Evolutionary conservation across 2,797 vertebrate species (phyloP), one percentile per base, ranked within the genome.

Genomic region (Knipowitschia caucasica): DNA sequence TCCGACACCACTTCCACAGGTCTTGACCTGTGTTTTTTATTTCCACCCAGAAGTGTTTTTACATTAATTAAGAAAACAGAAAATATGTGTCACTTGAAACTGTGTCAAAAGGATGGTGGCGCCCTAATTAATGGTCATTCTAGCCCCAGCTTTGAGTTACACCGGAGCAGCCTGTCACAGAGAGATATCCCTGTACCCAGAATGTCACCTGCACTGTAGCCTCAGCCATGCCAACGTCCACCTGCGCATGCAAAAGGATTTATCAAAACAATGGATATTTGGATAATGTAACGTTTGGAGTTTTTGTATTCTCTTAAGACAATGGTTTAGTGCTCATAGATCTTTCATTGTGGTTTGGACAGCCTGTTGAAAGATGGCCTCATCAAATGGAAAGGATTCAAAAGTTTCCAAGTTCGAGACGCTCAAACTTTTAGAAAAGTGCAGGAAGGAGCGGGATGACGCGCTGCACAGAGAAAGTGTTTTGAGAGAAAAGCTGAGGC

Each of bases 61-160:
- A 36, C 49, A 79, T 84, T 85, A 85, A 89, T 89, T 84, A 90
- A 77, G 69, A 84, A 86, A 90, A 74, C 60, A 62, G 31, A 78
- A 67, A 75, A 78, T 73, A 60, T 44, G 62, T 81, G 90, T 91
- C 78, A 91, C 77, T 86, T 81, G 89, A 92, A 89, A 87, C 88
- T 18, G 77, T 88, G 85, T 88, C 81, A 86, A 77, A 73, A 64
- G 78, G 71, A 71, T 80, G 73, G 81, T 66, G 81, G 85, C 64
- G 74, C 81, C 86, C 89, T 91, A 91, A 90, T 91, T 92, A 92
- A 87, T 88, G 89, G 91, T 91, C 85, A 92, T 92, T 89, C 89
- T 88, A 92, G 86, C 87, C 88, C 73, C 55, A 86, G 90, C 88
- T 87, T 92, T 88, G 86, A 84, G 81, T 92, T 92, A 91, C 90